Evolutionary conservation across 2,797 vertebrate genomes (phyloP).

Genomic region (Hippopotamyrus pictus): DNA sequence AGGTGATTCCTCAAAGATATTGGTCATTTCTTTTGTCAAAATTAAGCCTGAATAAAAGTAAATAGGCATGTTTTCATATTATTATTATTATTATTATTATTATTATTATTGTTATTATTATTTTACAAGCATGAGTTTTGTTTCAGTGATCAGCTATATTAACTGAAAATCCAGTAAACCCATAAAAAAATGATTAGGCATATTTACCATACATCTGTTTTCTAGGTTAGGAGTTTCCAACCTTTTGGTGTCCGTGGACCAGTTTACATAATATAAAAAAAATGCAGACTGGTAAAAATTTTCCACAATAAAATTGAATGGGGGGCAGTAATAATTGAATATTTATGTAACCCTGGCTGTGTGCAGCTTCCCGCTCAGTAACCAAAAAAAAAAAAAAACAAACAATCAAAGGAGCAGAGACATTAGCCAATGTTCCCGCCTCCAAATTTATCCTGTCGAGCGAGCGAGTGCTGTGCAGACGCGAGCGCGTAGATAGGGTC

Average conservation of each 20-base stretch:
- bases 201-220: neutral
- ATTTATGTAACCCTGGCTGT: neutral
- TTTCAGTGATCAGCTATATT: neutral
- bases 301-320: neutral
- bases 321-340: neutral
- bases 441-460: too few species aligned
- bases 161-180: neutral
- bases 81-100: neutral
- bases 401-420: too few species aligned
- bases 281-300: neutral
- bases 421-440: too few species aligned
- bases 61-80: neutral
- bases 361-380: neutral
- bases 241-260: neutral
- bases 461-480: too few species aligned
- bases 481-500: too few species aligned
- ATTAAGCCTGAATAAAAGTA: neutral
- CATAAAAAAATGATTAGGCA: neutral
- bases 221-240: neutral
- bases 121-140: neutral
- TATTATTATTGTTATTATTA: neutral
- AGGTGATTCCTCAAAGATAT: neutral
- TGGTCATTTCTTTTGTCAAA: neutral
- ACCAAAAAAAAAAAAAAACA: too few species aligned
- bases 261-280: neutral